Base-by-base conservation (phyloP, 2,888 invertebrate genomes). In the Hymenopus coronatus region DNA sequence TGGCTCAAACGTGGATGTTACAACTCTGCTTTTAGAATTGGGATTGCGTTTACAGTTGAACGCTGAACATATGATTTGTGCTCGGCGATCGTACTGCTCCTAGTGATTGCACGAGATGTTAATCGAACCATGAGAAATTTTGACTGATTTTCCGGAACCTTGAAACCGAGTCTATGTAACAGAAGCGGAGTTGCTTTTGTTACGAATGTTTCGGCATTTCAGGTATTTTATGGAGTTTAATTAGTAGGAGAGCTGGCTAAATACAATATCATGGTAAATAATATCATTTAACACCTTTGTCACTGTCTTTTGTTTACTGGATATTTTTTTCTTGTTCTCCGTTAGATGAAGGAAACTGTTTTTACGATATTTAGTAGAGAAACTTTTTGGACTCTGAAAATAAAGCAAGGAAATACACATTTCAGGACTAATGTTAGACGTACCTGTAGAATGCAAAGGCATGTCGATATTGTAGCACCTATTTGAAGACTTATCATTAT, bases 101-200 rank as follows among this genome's bases (percentile, higher is more conserved):
- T 70, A 70, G 54, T 70, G 54, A 25, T 25, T 20, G 54, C 20
- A 70, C 6, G 54, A 25, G 54, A 70, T 70, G 54, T 70, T 70
- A 70, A 70, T 25, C 15, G 20, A 70, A 70, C 20, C 54, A 70
- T 70, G 54, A 70, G 54, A 70, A 70, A 70, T 70, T 70, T 70
- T 70, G 54, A 70, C 54, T 70, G 6, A 70, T 70, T 70, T 70
- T 70, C 20, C 54, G 54, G 54, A 70, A 70, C 54, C 54, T 70
- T 70, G 54, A 25, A 70, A 70, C 54, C 20, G 54, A 70, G 20
- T 8, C 54, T 70, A 20, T 70, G 82, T 82, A 33, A 28, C 87
- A 87, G 82, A 87, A 82, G 87, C 87, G 27, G 82, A 87, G 81
- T 87, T 87, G 87, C 87, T 87, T 87, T 87, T 87, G 87, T 87